Evolutionary conservation across 2,888 invertebrate species (phyloP).

Genomic region (Quadroppia sp.): DNA sequence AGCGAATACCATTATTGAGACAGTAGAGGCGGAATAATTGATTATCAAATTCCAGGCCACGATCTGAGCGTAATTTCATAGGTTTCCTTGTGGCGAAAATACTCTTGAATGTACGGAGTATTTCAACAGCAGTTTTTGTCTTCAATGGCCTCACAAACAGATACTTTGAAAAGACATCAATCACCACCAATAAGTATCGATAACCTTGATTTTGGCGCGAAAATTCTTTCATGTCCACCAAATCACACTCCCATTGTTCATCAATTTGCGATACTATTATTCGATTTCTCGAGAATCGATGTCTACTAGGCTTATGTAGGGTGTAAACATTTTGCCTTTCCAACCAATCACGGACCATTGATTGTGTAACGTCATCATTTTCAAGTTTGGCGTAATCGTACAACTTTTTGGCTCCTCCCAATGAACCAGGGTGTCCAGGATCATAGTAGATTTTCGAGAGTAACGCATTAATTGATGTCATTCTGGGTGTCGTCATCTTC

Average conservation of each 20-base stretch:
- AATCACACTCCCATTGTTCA: too few species aligned
- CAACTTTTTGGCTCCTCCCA: slow-evolving; percentile 29
- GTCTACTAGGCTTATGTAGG: too few species aligned
- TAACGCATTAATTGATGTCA: too few species aligned
- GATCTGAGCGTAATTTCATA: slow-evolving; percentile 43
- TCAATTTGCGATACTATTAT: too few species aligned
- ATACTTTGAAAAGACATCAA: slow-evolving; percentile 49
- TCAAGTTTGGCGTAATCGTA: neutral
- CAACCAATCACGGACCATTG: slow-evolving; percentile 37
- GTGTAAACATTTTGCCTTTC: too few species aligned
- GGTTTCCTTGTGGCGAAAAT: slow-evolving; percentile 46
- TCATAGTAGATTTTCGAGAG: too few species aligned
- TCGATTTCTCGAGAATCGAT: too few species aligned
- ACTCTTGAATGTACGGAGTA: slow-evolving; percentile 45
- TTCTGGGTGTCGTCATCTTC: too few species aligned
- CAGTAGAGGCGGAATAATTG: slow-evolving; percentile 29
- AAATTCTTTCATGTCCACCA: too few species aligned
- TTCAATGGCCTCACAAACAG: slow-evolving; percentile 48
- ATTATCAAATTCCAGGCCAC: slow-evolving; percentile 30
- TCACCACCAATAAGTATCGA: slow-evolving; percentile 47
- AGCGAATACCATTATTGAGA: slow-evolving; percentile 43
- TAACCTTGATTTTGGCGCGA: too few species aligned
- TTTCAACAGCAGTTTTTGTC: slow-evolving; percentile 46
- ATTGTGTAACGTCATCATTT: neutral
- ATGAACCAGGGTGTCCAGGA: slow-evolving; percentile 35